phyloP scores from a whole-genome alignment of 53 echinoderm and acorn worm species.

The Arbacia lixula region DNA sequence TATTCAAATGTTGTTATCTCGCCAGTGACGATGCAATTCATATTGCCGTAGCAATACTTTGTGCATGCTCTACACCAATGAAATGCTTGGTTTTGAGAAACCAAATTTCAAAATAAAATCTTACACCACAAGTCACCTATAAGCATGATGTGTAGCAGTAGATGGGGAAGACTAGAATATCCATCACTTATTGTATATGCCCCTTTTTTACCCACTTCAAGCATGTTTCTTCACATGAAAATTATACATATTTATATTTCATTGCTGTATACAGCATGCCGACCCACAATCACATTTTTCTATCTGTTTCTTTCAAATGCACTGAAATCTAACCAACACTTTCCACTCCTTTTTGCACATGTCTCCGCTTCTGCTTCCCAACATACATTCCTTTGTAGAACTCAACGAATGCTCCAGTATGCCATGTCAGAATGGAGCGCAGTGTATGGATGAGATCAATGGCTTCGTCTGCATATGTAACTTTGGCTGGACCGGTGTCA shows the following conservation, averaged over 20 bases:
- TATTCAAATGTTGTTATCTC: too few relatives aligned
- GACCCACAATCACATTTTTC: too few relatives aligned
- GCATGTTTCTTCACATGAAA: too few relatives aligned
- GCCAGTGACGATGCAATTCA: too few relatives aligned
- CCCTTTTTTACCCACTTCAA: neutral
- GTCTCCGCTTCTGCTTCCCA: neutral
- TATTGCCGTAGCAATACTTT: too few relatives aligned
- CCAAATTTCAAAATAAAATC: too few relatives aligned
- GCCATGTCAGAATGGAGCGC: constrained; percentile 47
- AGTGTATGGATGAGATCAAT: constrained; percentile 37
- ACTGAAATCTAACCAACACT: neutral
- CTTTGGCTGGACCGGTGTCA: constrained; percentile 34
- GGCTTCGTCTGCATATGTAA: constrained; percentile 41
- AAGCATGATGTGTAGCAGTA: too few relatives aligned
- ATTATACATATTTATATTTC: neutral
- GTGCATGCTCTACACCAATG: too few relatives aligned
- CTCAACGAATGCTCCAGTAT: constrained; percentile 42
- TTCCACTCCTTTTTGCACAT: neutral
- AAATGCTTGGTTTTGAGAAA: too few relatives aligned
- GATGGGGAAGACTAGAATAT: neutral
- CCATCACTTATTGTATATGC: neutral
- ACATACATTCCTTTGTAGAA: neutral
- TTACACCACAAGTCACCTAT: too few relatives aligned
- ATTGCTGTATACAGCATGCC: too few relatives aligned
- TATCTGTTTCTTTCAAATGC: too few relatives aligned